Evolutionary conservation across 2,797 vertebrate genomes (phyloP), one percentile per base, ranked within the genome.

Genomic region (Pipistrellus nathusii): DNA sequence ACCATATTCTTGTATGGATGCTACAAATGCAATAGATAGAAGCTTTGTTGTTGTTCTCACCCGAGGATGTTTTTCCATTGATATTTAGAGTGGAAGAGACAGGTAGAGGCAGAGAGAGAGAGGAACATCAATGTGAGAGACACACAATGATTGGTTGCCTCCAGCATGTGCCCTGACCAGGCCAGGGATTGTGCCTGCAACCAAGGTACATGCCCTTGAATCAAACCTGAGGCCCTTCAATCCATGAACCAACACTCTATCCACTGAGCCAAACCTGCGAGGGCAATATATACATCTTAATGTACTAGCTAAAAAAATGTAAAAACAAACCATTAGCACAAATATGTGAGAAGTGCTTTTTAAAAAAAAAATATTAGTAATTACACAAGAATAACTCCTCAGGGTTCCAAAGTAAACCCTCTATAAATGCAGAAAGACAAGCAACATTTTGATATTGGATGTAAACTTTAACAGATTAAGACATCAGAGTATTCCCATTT

Each of bases 291-390:
- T 4, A 53, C 2, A 84, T 57, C 69, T 85, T 81, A 81, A 21
- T 85, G 8, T 55, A 69, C 20, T 86, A 8, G 81, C 32, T 84
- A 71, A 92, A 90, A 90, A 94, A 66, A 57, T 87, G 23, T 78
- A 8, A 85, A 91, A 84, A 68, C 30, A 89, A 6, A 92, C 14
- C 12, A 57, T 80, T 68, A 94, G 30, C 32, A 82, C 46, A 94
- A 73, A 91, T 69, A 93, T 0, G 7, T 86, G 25, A 86, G 11
- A 87, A 69, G 11, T 90, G 35, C 8, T 91, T 25, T 89, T 84
- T 68, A 30, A 91, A 95, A 30, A 91, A 95, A 96, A 84, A 25
- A 57, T 4, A 21, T 84, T 35, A 73, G 21, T 86, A 66, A 59
- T 64, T 93, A 78, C 83, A 62, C 0, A 23, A 94, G 30, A 94